Evolutionary conservation across 2,888 invertebrate species (phyloP), one percentile per base, ranked within the genome.

Genomic region (Nomada ferruginata): DNA sequence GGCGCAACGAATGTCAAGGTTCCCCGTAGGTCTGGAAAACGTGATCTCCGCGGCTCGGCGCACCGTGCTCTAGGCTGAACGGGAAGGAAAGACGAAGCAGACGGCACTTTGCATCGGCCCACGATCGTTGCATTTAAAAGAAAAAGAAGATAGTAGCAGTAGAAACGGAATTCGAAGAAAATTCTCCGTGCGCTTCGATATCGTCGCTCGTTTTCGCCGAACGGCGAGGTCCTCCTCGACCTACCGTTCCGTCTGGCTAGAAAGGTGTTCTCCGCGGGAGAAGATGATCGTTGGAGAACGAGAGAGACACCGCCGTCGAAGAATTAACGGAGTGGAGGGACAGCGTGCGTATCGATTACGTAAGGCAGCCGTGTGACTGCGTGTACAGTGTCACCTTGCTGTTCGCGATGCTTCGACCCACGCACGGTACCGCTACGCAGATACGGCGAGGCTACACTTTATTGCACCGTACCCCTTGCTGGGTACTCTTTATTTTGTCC

Each of bases 371-470:
- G 78, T 85, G 82, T 79, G 79, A 81, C 84, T 79, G 83, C 87
- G 82, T 84, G 76, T 81, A 82, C 86, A 86, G 88, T 91, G 91
- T 91, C 91, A 91, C 91, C 91, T 91, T 91, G 91, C 89, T 87
- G 85, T 79, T 74, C 73, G 68, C 82, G 84, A 79, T 76, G 77
- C 66, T 70, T 66, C 91, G 87, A 83, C 91, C 91, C 91, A 91
- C 91, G 91, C 91, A 91, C 84, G 80, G 84, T 91, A 91, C 91
- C 91, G 91, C 91, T 91, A 91, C 60, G 20, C 20, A 20, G 20
- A 20, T 20, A 20, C 20, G 20, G 20, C 29, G 29, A 29, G 29
- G 29, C 29, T 29, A 29, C 7, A 29, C 29, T 29, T 29, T 29
- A 29, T 29, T 29, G 29, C 29, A 29, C 29, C 29, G 29, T 29